Evolutionary conservation across 2,888 invertebrate genomes (phyloP).

Genomic region (Acheta domesticus): DNA sequence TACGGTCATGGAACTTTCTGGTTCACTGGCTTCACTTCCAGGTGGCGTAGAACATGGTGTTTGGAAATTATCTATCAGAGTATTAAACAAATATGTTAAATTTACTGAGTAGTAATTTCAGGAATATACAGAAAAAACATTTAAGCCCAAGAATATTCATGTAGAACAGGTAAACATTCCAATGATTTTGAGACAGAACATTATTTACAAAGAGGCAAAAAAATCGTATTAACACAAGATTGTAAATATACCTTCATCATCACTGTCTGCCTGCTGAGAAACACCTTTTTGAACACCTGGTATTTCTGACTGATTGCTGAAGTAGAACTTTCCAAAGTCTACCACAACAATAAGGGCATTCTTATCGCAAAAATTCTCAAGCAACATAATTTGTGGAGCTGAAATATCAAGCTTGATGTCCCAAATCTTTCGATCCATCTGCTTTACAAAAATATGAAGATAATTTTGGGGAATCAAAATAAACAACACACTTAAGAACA

Average conservation of each 20-base stretch:
- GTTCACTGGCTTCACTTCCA: slow-evolving; percentile 67
- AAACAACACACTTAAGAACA: background rate
- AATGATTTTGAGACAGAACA: too few relatives aligned
- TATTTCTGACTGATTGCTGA: slow-evolving; percentile 49
- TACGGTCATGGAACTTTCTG: slow-evolving; percentile 41
- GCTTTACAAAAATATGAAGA: slow-evolving; percentile 35
- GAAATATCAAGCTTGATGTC: slow-evolving; percentile 86
- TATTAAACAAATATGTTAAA: background rate
- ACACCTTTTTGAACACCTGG: slow-evolving; percentile 42
- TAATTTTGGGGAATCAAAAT: background rate
- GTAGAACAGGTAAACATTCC: too few relatives aligned
- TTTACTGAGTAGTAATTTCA: too few relatives aligned
- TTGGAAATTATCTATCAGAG: slow-evolving; percentile 61
- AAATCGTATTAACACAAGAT: too few relatives aligned
- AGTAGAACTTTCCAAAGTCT: slow-evolving; percentile 84
- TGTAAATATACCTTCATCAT: slow-evolving; percentile 42
- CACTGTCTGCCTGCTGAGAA: slow-evolving; percentile 42
- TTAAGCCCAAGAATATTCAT: too few relatives aligned
- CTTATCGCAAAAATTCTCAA: slow-evolving; percentile 72
- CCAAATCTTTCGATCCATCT: slow-evolving; percentile 73
- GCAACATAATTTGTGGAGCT: slow-evolving; percentile 88
- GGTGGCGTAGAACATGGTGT: slow-evolving; percentile 88
- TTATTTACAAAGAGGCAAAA: too few relatives aligned
- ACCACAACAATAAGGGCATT: slow-evolving; percentile 78
- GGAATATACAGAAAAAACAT: too few relatives aligned